phyloP scores from a whole-genome alignment of 2,113 vertebrate species.

The Actenoides lindsayi region DNA sequence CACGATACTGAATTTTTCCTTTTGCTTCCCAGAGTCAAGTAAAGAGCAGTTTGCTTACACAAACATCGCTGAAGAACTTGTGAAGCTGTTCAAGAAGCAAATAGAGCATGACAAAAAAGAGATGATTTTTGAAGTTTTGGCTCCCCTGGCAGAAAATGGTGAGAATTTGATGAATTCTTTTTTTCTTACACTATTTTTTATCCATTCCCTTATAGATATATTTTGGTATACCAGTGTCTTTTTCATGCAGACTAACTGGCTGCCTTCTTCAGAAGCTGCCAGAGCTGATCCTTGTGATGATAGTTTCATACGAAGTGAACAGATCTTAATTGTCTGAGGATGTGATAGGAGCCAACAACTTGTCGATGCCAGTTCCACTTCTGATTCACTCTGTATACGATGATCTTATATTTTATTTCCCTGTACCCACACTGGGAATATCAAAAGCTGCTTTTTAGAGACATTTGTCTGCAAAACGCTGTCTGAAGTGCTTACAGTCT shows the following conservation, averaged over 20 bases:
- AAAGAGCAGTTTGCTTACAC: constrained; percentile 98
- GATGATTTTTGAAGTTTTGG: constrained; percentile 98
- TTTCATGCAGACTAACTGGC: neutral
- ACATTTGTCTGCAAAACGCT: neutral
- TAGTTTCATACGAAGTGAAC: neutral
- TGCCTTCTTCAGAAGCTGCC: neutral
- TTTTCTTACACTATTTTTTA: neutral
- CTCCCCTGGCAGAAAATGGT: constrained; percentile 98
- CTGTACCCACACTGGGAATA: neutral
- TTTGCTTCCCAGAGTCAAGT: constrained; percentile 88
- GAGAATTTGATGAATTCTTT: constrained; percentile 33
- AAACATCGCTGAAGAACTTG: constrained; percentile 93
- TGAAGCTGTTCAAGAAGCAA: constrained; percentile 95
- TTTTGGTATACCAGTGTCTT: neutral
- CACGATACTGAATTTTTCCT: constrained; percentile 16
- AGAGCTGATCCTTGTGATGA: neutral
- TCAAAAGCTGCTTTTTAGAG: neutral
- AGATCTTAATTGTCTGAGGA: neutral
- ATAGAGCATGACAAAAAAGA: constrained; percentile 96
- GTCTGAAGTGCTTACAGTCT: neutral
- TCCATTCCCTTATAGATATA: neutral
- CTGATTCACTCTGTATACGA: neutral
- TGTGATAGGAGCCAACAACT: neutral
- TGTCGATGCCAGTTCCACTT: neutral
- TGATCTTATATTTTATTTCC: neutral